A percentile compares a stretch with the other conserved stretches of the same genome.
Evolutionary conservation across 2,797 vertebrate genomes (phyloP).

Genomic region (Kryptolebias ocellatus): DNA sequence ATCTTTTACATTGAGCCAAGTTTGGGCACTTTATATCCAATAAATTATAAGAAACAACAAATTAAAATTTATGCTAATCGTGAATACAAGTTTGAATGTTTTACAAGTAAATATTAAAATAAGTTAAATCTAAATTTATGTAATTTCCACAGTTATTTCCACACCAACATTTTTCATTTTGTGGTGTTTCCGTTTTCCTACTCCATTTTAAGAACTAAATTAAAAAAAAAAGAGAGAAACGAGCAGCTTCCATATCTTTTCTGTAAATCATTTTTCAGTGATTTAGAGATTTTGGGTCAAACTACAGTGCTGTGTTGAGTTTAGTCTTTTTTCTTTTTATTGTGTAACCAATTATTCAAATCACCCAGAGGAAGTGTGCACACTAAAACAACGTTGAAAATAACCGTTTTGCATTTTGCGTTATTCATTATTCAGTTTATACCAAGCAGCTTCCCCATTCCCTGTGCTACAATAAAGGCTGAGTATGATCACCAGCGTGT

Average conservation of each 20-base stretch:
- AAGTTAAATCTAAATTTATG: too few species aligned
- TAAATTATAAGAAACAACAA: too few species aligned
- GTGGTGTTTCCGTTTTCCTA: not conserved
- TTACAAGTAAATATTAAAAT: not conserved
- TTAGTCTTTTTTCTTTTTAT: not conserved
- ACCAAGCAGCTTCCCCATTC: not conserved
- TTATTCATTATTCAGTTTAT: not conserved
- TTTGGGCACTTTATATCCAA: too few species aligned
- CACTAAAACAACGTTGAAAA: not conserved
- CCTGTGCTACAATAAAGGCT: not conserved
- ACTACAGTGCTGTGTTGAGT: not conserved
- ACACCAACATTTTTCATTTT: not conserved
- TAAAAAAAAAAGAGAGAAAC: not conserved
- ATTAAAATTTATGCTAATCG: not conserved
- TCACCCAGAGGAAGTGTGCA: not conserved
- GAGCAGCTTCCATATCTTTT: not conserved
- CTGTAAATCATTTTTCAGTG: not conserved
- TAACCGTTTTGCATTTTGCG: slow-evolving; percentile 1
- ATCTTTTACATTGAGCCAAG: too few species aligned
- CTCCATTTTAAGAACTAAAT: not conserved
- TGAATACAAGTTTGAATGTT: not conserved
- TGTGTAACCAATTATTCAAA: not conserved
- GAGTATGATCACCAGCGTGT: not conserved
- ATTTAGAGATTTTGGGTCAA: not conserved
- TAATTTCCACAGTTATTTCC: too few species aligned